Evolutionary conservation across 1,140 invertebrate species (phyloP).

Genomic region (Orussus abietinus): DNA sequence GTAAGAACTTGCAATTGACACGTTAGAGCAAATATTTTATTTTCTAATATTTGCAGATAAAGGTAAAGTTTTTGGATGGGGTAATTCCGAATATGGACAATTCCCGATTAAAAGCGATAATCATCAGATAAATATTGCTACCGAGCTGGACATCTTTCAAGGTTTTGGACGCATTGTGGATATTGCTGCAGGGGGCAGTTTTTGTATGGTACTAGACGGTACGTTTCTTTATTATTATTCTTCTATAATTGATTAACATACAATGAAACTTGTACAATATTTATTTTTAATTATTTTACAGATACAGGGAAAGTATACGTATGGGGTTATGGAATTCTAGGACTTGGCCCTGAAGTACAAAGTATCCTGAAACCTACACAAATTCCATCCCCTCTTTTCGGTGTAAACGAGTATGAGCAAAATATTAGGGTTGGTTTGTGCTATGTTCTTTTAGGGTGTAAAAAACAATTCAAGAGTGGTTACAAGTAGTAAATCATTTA

Average conservation of each 20-base stretch:
- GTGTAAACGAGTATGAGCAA: conserved; percentile 75
- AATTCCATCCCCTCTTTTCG: conserved; percentile 79
- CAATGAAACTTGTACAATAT: conserved; percentile 13
- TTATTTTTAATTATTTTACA: conserved; percentile 38
- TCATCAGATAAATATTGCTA: conserved; percentile 68
- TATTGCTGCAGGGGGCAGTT: conserved; percentile 82
- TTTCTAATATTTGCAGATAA: conserved; percentile 65
- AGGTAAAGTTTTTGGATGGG: conserved; percentile 95
- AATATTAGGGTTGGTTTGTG: conserved; percentile 60
- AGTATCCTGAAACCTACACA: conserved; percentile 62
- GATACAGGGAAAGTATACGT: conserved; percentile 80
- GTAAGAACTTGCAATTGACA: conserved; percentile 48
- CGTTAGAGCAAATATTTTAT: conserved; percentile 10
- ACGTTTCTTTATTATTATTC: conserved; percentile 27
- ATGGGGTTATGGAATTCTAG: conserved; percentile 92
- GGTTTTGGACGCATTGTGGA: conserved; percentile 73
- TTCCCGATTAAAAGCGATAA: conserved; percentile 51
- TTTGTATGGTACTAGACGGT: conserved; percentile 82
- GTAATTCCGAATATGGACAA: conserved; percentile 92
- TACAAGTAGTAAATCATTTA: too few species aligned
- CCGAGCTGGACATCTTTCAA: conserved; percentile 59
- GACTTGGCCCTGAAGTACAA: conserved; percentile 76
- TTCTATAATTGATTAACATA: conserved; percentile 11
- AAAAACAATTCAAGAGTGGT: too few species aligned
- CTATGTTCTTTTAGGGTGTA: too few species aligned